A percentile compares a stretch with the other conserved stretches of the same genome.
phyloP scores from a whole-genome alignment of 2,113 vertebrate genomes.

The Cromileptes altivelis region DNA sequence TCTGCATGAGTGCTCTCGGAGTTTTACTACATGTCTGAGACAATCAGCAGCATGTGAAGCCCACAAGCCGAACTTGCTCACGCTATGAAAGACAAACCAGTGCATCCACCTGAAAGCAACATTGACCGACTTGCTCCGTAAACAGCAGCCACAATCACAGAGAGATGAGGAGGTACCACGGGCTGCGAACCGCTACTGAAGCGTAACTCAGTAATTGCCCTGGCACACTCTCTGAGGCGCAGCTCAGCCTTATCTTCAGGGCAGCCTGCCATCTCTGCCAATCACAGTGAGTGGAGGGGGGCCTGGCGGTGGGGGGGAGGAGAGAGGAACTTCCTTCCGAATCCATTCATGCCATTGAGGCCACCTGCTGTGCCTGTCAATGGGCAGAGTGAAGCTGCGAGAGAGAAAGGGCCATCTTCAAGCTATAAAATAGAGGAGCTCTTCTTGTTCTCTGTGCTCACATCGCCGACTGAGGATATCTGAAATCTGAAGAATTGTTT shows the following conservation, averaged over 20 bases:
- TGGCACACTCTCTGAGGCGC: constrained; percentile 69
- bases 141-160: constrained; percentile 32
- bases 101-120: neutral
- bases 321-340: constrained; percentile 84
- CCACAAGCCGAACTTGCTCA: neutral
- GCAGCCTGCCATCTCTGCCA: constrained; percentile 82
- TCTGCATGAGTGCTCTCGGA: too few species aligned
- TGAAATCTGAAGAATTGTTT: constrained; percentile 4
- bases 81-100: constrained; percentile 3
- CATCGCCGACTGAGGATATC: neutral
- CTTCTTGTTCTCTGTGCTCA: constrained; percentile 48
- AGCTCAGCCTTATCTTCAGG: constrained; percentile 74
- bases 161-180: constrained; percentile 27
- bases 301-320: constrained; percentile 7
- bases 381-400: constrained; percentile 66
- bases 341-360: constrained; percentile 82
- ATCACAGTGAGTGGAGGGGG: constrained; percentile 70
- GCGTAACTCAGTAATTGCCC: constrained; percentile 64
- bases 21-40: neutral
- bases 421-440: constrained; percentile 54
- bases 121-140: constrained; percentile 22
- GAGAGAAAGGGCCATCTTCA: constrained; percentile 61
- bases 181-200: constrained; percentile 54
- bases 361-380: constrained; percentile 86
- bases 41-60: constrained; percentile 6